These are phyloP conservation scores for Clupea harengus DNA, from an alignment of 2,113 vertebrate genomes.

Conservation along the genomic window DNA sequence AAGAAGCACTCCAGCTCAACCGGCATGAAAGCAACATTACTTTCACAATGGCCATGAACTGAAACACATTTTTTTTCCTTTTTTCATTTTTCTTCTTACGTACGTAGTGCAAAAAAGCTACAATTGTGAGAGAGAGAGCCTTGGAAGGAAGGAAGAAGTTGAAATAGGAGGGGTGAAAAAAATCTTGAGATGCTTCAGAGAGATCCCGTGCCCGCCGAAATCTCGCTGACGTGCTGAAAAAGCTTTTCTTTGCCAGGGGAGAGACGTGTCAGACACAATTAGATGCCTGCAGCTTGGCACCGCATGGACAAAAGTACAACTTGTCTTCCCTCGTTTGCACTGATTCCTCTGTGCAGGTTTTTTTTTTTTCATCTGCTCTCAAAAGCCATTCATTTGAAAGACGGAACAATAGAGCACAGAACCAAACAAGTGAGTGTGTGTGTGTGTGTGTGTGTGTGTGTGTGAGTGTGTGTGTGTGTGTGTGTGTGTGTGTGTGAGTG, in stretches of 20 bases:
- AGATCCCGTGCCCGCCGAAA: constrained; percentile 7
- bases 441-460: neutral
- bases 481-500: neutral
- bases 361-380: constrained; percentile 63
- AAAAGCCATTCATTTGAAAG: constrained; percentile 62
- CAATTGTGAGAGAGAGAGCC: constrained; percentile 2
- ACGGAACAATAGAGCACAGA: neutral
- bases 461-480: too few species aligned
- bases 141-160: neutral
- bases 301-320: constrained; percentile 64
- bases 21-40: neutral
- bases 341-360: constrained; percentile 56
- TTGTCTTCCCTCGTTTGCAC: constrained; percentile 69
- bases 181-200: constrained; percentile 7
- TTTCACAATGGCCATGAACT: neutral
- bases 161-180: neutral
- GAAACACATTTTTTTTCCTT: neutral
- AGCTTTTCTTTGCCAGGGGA: constrained; percentile 34
- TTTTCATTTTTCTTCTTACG: neutral
- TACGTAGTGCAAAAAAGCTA: neutral
- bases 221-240: constrained; percentile 36
- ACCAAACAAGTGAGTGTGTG: neutral
- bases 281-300: constrained; percentile 28
- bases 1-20: neutral
- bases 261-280: constrained; percentile 45